Evolutionary conservation across 2,113 vertebrate genomes (phyloP), one percentile per base, ranked within the genome.

Genomic region (Rhizomys pruinosus): DNA sequence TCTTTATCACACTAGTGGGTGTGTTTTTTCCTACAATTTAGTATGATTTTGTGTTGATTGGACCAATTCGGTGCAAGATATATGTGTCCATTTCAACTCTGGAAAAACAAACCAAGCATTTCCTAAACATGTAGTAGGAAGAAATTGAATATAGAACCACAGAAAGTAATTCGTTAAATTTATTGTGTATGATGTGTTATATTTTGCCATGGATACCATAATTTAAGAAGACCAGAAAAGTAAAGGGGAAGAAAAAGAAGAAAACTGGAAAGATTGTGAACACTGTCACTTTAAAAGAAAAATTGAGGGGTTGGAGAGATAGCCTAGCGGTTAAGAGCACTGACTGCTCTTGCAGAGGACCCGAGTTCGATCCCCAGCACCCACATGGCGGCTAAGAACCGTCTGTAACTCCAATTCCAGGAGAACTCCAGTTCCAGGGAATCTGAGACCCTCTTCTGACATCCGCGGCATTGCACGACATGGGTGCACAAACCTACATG

Each of bases 201-300:
- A 47, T 63, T 95, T 71, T 71, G 1, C 63, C 59, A 57, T 44
- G 20, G 32, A 7, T 77, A 47, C 39, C 13, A 27, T 79, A 79
- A 82, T 76, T 96, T 84, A 66, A 87, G 74, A 91, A 47, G 91
- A 84, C 6, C 63, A 4, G 73, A 9, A 89, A 91, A 77, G 72
- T 44, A 82, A 72, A 87, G 27, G 12, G 22, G 77, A 84, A 81
- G 37, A 76, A 86, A 59, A 82, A 27, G 55, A 90, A 74, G 32
- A 82, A 84, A 72, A 84, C 37, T 34, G 37, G 37, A 90, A 79
- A 66, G 7, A 80, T 80, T 84, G 20, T 95, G 61, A 92, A 88
- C 22, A 88, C 37, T 89, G 1, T 87, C 55, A 78, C 32, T 92
- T 94, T 84, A 39, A 23, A 68, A 89, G 44, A 63, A n/a, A n/a